Evolutionary conservation across 2,888 invertebrate genomes (phyloP), one percentile per base, ranked within the genome.

Genomic region (Leucophenga maculata): DNA sequence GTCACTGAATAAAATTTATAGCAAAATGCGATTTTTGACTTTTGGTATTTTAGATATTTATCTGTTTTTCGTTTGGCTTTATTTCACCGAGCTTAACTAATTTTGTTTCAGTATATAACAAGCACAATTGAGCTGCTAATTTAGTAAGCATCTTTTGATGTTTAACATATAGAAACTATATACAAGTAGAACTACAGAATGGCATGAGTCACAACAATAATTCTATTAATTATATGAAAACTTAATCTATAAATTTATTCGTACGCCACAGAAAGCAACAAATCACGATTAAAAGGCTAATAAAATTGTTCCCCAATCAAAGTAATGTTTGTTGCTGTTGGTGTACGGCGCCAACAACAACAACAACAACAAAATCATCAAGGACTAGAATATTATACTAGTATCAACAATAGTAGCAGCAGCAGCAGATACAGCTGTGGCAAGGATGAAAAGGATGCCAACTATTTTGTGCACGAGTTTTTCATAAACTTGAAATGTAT

Each of bases 241-340:
- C 83, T 80, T 79, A 77, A 82, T 80, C 78, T 77, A 78, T 75
- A 81, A 83, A 83, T 81, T 82, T 75, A 80, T 77, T 54, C 64
- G 75, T 70, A 67, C 66, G 67, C 77, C 74, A 72, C 75, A 74
- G 66, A 72, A 70, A 66, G 72, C 68, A 77, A 83, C 83, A 85
- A 85, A 85, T 86, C 83, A 83, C 78, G 76, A 85, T 85, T 85
- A 85, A 74, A 80, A 76, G 79, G 75, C 76, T 82, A 83, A 83
- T 85, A 85, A 85, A 86, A 82, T 76, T 79, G 79, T 80, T 79
- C 75, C 78, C 83, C 80, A 85, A 86, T 86, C 84, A 86, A 85
- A 85, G 70, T 77, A 74, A 78, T 84, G 80, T 82, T 78, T 73
- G 68, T 69, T 69, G 22, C 57, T 74, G 50, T 69, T 67, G 44